Percentiles rank a stretch among this genome's conserved stretches.
Conservation (phyloP, 2,888 invertebrate genomes). For the Tenthredo mesomela region DNA sequence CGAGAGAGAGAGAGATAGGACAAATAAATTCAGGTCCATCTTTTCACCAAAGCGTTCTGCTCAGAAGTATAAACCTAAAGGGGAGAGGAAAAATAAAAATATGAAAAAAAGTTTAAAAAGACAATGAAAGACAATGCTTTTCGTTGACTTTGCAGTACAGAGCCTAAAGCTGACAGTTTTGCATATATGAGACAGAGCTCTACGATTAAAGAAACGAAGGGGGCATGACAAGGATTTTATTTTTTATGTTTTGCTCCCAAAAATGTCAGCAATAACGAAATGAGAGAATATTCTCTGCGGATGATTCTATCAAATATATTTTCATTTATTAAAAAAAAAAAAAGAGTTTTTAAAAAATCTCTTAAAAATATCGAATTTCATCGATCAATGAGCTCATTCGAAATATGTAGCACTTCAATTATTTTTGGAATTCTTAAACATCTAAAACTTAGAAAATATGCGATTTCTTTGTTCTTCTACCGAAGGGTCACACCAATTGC, state of each 20-base stretch:
- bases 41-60: background rate
- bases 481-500: too few species aligned
- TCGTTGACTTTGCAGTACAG: background rate
- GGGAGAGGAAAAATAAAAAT: background rate
- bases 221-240: too few species aligned
- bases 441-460: too few species aligned
- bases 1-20: background rate
- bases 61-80: background rate
- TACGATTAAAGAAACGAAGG: background rate
- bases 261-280: background rate
- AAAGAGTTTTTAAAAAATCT: too few species aligned
- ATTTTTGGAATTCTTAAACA: too few species aligned
- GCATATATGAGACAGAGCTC: background rate
- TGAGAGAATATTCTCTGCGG: background rate
- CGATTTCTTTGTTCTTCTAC: too few species aligned
- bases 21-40: constrained; percentile 11
- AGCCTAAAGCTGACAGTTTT: background rate
- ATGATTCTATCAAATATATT: too few species aligned
- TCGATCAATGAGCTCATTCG: too few species aligned
- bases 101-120: background rate
- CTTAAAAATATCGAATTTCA: too few species aligned
- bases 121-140: constrained; percentile 1
- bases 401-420: too few species aligned
- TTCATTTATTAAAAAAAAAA: too few species aligned
- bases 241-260: background rate